A percentile compares a stretch with the other conserved stretches of the same genome.
These are phyloP conservation scores for Laspeyria flexula DNA, from an alignment of 2,888 invertebrate genomes.

Conservation along the genomic window DNA sequence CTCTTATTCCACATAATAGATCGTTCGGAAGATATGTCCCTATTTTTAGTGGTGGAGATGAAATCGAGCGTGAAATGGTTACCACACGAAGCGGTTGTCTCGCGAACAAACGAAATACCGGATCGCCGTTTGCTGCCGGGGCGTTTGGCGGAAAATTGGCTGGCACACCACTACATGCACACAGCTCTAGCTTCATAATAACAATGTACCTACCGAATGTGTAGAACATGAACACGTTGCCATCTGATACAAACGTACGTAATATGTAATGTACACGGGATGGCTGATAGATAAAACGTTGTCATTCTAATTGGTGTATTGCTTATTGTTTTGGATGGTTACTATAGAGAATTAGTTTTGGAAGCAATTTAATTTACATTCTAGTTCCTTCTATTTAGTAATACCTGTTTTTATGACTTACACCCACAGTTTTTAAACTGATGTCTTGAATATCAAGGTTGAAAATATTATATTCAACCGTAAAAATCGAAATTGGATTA, in stretches of 20 bases:
- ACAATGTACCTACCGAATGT: conserved; percentile 49
- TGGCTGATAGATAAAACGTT: not conserved
- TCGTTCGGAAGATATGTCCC: conserved; percentile 59
- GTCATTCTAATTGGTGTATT: not conserved
- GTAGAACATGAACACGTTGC: conserved; percentile 24
- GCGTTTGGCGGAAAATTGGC: conserved; percentile 81
- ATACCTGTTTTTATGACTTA: too few relatives aligned
- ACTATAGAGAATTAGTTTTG: too few relatives aligned
- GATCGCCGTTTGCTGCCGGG: conserved; percentile 57
- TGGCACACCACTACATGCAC: conserved; percentile 53
- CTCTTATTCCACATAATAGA: conserved; percentile 55
- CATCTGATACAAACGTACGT: conserved; percentile 16
- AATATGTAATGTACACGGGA: not conserved
- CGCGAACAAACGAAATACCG: conserved; percentile 78
- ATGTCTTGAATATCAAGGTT: too few relatives aligned
- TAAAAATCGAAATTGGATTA: too few relatives aligned
- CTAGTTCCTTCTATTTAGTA: too few relatives aligned
- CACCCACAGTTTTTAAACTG: too few relatives aligned
- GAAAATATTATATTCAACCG: too few relatives aligned
- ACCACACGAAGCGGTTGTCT: conserved; percentile 77
- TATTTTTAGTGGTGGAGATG: conserved; percentile 72
- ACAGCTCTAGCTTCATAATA: conserved; percentile 45
- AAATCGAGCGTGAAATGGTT: conserved; percentile 84
- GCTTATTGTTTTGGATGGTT: too few relatives aligned
- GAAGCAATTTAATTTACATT: too few relatives aligned